Conservation (phyloP, 2,113 vertebrate genomes). For the Enhydra lutris region DNA sequence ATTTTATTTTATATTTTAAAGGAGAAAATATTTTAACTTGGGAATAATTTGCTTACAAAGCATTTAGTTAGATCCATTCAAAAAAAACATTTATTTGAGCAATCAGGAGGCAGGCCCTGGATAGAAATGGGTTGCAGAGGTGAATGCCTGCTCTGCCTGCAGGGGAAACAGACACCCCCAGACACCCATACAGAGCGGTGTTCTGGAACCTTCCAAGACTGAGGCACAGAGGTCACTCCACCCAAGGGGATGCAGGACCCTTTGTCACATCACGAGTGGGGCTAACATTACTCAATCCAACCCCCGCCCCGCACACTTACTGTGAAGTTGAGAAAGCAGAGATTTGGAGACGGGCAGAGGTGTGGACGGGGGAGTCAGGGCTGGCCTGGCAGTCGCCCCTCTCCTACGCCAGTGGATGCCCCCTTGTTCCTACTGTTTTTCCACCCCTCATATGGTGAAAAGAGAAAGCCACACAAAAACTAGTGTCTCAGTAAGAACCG, state of each 20-base stretch:
- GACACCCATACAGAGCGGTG: accelerated
- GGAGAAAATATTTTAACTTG: not conserved
- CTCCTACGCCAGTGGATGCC: no score
- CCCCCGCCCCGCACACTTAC: not conserved
- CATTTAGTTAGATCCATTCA: not conserved
- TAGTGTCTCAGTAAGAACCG: not conserved
- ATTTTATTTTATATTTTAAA: not conserved
- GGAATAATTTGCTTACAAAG: not conserved
- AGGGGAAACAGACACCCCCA: accelerated
- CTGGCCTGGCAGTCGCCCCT: not conserved
- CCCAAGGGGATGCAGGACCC: accelerated
- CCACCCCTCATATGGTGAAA: not conserved
- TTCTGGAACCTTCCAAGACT: not conserved
- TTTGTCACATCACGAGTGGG: accelerated
- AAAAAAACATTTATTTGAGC: not conserved
- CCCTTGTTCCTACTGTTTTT: no score
- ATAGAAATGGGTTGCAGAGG: not conserved
- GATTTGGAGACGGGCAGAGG: not conserved
- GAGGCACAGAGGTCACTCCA: no score
- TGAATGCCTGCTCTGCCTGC: accelerated
- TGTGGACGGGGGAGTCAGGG: accelerated
- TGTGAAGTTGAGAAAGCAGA: not conserved
- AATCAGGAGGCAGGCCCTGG: not conserved
- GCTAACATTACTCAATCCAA: not conserved
- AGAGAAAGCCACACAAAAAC: not conserved